Base-by-base conservation (phyloP, 2,113 vertebrate genomes). In the Pelobates fuscus region DNA sequence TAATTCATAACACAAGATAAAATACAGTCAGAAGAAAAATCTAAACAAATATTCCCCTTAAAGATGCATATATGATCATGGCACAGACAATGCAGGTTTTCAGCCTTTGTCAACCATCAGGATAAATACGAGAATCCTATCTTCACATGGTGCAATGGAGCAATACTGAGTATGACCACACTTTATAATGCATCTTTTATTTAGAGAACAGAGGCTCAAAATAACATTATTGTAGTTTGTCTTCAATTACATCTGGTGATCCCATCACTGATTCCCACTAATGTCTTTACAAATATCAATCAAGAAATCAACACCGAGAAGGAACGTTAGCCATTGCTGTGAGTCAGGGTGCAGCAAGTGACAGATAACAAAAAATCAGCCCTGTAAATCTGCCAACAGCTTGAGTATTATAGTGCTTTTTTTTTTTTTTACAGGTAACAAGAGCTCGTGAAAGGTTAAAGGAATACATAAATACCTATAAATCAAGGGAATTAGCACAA, bases 241-340 rank as follows among this genome's bases (percentile, higher is more conserved):
- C 64, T 76, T 76, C 64, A 76, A 76, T 76, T 76, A 76, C 64
- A 59, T 67, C 54, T 75, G 32, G 49, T 75, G 71, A 75, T 67
- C 62, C 71, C 71, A 67, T 75, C 37, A 49, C 61, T 44, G 55
- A 63, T 60, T 67, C 46, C 26, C 26, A 49, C 41, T 60, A 67
- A 76, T 67, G 64, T 67, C 72, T 76, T 76, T 67, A 76, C 72
- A 76, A 67, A 76, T 76, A 76, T 67, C 72, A 76, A 60, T 76
- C 72, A 76, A 46, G 25, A 60, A 76, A 32, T 37, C 64, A 60
- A 76, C 64, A 67, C 55, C 67, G 20, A 67, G 63, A 57, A 75
- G 63, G 54, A 25, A 17, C 30, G 54, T 52, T 67, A 54, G 72
- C 59, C 67, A 76, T 76, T 76, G 57, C 72, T 49, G 23, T 49